Conservation (phyloP, 2,888 invertebrate genomes). For the Amblyjoppa fuscipennis region DNA sequence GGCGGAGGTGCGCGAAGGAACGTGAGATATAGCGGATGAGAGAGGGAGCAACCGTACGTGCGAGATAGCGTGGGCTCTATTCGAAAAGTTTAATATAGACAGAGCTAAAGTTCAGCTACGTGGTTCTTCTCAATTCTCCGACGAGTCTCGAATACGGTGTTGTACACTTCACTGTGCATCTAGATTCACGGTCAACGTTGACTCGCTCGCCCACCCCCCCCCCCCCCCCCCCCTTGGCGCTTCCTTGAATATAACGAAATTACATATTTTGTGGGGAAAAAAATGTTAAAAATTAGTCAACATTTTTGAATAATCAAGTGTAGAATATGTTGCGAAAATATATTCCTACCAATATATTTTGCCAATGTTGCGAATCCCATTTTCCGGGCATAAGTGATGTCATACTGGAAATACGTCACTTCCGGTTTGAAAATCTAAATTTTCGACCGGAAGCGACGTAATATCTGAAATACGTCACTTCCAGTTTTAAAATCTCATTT, state of each 20-base stretch:
- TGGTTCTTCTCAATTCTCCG: slow-evolving; percentile 65
- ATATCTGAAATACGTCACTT: too few relatives aligned
- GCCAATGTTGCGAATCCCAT: too few relatives aligned
- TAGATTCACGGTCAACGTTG: slow-evolving; percentile 78
- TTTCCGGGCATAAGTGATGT: too few relatives aligned
- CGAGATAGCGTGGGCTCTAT: slow-evolving; percentile 45
- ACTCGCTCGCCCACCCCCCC: slow-evolving; percentile 26
- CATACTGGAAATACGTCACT: too few relatives aligned
- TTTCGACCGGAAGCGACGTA: too few relatives aligned
- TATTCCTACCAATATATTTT: background rate
- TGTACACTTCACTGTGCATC: slow-evolving; percentile 83
- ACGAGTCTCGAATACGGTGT: slow-evolving; percentile 83
- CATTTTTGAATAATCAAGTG: background rate
- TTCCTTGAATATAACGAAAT: background rate
- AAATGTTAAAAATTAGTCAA: background rate
- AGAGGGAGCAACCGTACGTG: slow-evolving; percentile 13
- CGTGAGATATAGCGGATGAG: slow-evolving; percentile 32
- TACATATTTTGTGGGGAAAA: too few relatives aligned
- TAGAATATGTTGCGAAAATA: background rate
- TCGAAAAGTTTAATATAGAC: slow-evolving; percentile 41
- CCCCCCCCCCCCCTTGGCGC: background rate
- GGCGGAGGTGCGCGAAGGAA: slow-evolving; percentile 23
- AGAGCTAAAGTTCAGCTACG: slow-evolving; percentile 35
- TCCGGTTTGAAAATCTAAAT: too few relatives aligned
- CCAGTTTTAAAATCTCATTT: too few relatives aligned